A percentile compares a stretch with the other conserved stretches of the same genome.
These are phyloP conservation scores for Helicoverpa armigera DNA, from an alignment of 1,140 invertebrate species.

Conservation along the genomic window DNA sequence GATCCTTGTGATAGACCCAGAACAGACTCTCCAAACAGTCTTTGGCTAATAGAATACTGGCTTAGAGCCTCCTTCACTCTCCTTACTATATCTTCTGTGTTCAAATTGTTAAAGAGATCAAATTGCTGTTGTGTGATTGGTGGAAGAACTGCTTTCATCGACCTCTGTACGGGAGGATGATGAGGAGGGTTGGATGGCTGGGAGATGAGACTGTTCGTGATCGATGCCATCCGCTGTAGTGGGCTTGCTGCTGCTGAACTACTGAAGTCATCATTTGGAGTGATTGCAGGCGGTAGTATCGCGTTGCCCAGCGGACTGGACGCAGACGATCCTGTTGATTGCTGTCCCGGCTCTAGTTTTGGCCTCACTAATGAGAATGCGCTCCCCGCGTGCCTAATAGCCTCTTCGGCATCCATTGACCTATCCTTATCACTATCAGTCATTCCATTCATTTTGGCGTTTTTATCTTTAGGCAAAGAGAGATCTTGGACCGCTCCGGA, in stretches of 20 bases:
- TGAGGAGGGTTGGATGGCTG: slow-evolving; percentile 95
- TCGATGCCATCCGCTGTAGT: slow-evolving; percentile 98
- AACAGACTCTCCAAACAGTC: slow-evolving; percentile 99
- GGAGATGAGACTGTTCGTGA: slow-evolving; percentile 98
- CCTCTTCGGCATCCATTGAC: slow-evolving; percentile 88
- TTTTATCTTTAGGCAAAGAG: slow-evolving; percentile 93
- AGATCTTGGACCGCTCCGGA: slow-evolving; percentile 93
- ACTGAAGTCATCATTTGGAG: slow-evolving; percentile 92
- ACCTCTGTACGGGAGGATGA: slow-evolving; percentile 93
- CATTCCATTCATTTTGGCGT: slow-evolving; percentile 90
- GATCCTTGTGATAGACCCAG: slow-evolving; percentile 98
- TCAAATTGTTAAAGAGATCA: slow-evolving; percentile 98
- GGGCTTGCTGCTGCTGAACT: slow-evolving; percentile 94
- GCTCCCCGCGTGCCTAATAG: slow-evolving; percentile 93
- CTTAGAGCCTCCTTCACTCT: slow-evolving; percentile 99
- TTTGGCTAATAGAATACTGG: slow-evolving; percentile 99
- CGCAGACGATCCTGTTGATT: slow-evolving; percentile 89
- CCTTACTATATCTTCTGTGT: slow-evolving; percentile 99
- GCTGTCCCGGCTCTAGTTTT: slow-evolving; percentile 91
- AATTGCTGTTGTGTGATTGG: slow-evolving; percentile 99
- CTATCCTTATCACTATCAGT: slow-evolving; percentile 89
- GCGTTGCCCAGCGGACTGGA: slow-evolving; percentile 93
- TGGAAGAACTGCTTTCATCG: slow-evolving; percentile 97
- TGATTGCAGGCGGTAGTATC: slow-evolving; percentile 93
- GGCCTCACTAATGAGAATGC: slow-evolving; percentile 94